phyloP scores from a whole-genome alignment of 2,888 invertebrate species.

The Neelides folsomi region DNA sequence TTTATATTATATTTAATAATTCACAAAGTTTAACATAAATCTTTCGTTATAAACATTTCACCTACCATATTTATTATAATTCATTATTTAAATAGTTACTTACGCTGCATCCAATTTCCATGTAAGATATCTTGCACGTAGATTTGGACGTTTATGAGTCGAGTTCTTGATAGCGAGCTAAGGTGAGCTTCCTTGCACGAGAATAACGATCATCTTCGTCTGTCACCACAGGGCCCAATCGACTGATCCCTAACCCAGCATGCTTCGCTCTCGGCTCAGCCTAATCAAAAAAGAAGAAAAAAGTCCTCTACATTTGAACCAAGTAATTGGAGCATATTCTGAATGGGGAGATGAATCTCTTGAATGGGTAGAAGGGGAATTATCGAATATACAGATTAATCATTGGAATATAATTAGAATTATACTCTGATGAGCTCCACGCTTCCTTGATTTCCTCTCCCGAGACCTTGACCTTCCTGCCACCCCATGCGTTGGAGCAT shows the following conservation, averaged over 20 bases:
- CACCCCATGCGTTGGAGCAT: conserved; percentile 98
- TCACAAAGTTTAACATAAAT: too few relatives aligned
- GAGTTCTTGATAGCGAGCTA: conserved; percentile 70
- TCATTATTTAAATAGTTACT: background rate
- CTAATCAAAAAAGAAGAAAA: conserved; percentile 36
- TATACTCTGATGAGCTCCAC: conserved; percentile 80
- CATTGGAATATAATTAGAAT: conserved; percentile 3
- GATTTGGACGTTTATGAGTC: conserved; percentile 9
- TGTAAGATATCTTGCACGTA: background rate
- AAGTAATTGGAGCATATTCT: too few relatives aligned
- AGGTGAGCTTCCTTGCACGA: conserved; percentile 78
- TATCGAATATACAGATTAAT: background rate
- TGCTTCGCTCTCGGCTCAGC: conserved; percentile 53
- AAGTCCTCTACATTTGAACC: too few relatives aligned
- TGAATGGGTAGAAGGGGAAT: background rate
- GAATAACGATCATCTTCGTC: conserved; percentile 79
- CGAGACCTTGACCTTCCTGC: conserved; percentile 92
- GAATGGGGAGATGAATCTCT: too few relatives aligned
- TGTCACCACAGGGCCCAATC: conserved; percentile 59
- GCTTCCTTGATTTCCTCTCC: conserved; percentile 81
- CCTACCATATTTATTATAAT: background rate
- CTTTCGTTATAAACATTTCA: too few relatives aligned
- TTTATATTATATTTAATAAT: too few relatives aligned
- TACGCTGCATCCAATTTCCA: background rate
- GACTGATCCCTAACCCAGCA: conserved; percentile 75